A percentile compares a stretch with the other conserved stretches of the same genome.
Evolutionary conservation across 2,797 vertebrate genomes (phyloP).

Genomic region (Gephyroberyx darwinii): DNA sequence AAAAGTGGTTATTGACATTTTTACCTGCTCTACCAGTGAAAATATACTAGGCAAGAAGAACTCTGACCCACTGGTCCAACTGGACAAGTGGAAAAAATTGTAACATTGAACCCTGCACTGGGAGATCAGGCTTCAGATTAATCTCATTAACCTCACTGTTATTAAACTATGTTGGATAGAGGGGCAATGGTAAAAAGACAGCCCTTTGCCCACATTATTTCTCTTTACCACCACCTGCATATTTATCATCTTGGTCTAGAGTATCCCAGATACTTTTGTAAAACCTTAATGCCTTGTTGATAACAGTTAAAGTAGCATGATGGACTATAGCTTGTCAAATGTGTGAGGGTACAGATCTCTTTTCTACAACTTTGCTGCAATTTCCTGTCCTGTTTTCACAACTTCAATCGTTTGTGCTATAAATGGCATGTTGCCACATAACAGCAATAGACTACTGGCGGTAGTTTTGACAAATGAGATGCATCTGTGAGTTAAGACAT

Average conservation of each 20-base stretch:
- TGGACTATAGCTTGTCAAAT: slow-evolving; percentile 5
- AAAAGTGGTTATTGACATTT: no score
- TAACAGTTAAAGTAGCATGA: slow-evolving; percentile 15
- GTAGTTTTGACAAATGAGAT: slow-evolving; percentile 54
- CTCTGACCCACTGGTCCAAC: no score
- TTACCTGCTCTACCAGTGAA: no score
- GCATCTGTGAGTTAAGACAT: slow-evolving; percentile 42
- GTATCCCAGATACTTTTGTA: slow-evolving; percentile 17
- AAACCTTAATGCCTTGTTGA: slow-evolving; percentile 1
- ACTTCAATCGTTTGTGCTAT: slow-evolving; percentile 75
- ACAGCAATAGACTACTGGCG: slow-evolving; percentile 64
- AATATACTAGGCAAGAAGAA: no score
- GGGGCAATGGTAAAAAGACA: not conserved
- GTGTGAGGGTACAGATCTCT: slow-evolving; percentile 57
- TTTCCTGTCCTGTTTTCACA: slow-evolving; percentile 85
- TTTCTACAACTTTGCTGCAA: slow-evolving; percentile 74
- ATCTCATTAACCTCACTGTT: not conserved
- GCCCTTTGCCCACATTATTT: not conserved
- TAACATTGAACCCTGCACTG: not conserved
- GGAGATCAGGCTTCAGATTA: not conserved
- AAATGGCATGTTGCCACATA: slow-evolving; percentile 78
- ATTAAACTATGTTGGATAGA: not conserved
- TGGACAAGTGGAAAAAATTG: no score
- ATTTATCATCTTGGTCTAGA: not conserved
- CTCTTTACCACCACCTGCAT: not conserved